These are phyloP conservation scores for Beris morrisii DNA, from an alignment of 2,888 invertebrate genomes.

Conservation along the genomic window DNA sequence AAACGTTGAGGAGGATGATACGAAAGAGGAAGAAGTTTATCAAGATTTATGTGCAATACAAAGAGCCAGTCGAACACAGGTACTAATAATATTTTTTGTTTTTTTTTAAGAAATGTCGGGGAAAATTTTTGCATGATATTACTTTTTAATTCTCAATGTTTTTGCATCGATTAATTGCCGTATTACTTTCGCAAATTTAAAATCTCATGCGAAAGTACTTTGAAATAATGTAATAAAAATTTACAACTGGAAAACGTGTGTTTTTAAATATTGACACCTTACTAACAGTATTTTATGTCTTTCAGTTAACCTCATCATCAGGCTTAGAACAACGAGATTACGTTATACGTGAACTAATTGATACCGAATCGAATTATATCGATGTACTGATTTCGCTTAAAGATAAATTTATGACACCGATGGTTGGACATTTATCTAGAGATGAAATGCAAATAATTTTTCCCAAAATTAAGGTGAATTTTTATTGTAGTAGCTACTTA, in stretches of 20 bases:
- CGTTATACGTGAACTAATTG: constrained; percentile 88
- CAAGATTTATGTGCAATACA: constrained; percentile 86
- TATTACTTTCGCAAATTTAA: too few relatives aligned
- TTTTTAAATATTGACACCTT: too few relatives aligned
- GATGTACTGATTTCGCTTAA: constrained; percentile 87
- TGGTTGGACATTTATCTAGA: constrained; percentile 69
- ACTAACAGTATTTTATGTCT: constrained; percentile 45
- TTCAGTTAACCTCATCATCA: constrained; percentile 61
- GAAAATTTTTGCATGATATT: too few relatives aligned
- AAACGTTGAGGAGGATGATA: constrained; percentile 55
- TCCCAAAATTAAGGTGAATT: constrained; percentile 80
- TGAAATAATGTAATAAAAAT: too few relatives aligned
- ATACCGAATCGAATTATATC: constrained; percentile 96
- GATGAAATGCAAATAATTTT: constrained; percentile 82
- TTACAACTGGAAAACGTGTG: too few relatives aligned
- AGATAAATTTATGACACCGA: constrained; percentile 76
- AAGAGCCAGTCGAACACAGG: constrained; percentile 60
- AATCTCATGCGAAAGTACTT: too few relatives aligned
- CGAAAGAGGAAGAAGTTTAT: constrained; percentile 88
- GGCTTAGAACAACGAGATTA: constrained; percentile 88
- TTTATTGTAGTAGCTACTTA: too few relatives aligned
- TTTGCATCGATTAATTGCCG: too few relatives aligned
- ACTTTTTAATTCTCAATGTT: neutral
- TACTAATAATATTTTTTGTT: constrained; percentile 46
- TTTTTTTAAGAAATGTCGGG: too few relatives aligned